A percentile compares a stretch with the other conserved stretches of the same genome.
Evolutionary conservation across 2,888 invertebrate species (phyloP).

Genomic region (Pantelozetes paolii): DNA sequence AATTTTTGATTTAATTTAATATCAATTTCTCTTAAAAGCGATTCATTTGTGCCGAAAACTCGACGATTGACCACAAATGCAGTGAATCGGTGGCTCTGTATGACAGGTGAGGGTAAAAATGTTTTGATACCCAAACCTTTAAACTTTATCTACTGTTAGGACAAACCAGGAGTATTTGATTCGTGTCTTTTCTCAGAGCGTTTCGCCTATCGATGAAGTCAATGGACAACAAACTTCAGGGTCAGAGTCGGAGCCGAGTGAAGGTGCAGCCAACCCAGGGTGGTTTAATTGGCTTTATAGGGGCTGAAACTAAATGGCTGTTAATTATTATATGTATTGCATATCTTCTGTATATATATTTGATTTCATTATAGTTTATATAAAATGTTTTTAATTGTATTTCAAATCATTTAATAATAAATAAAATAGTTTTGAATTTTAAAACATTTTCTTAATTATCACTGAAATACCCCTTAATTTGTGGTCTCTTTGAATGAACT

Average conservation of each 20-base stretch:
- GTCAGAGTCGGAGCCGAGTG: background rate
- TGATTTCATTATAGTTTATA: too few relatives aligned
- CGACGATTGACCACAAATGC: slow-evolving; percentile 25
- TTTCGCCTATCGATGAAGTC: slow-evolving; percentile 17
- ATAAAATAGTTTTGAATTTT: too few relatives aligned
- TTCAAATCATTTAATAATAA: too few relatives aligned
- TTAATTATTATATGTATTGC: background rate
- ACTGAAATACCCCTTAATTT: too few relatives aligned
- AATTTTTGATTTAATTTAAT: too few relatives aligned
- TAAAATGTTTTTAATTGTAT: too few relatives aligned
- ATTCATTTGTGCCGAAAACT: slow-evolving; percentile 29
- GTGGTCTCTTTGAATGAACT: too few relatives aligned
- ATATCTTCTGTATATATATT: background rate
- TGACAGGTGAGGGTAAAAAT: background rate
- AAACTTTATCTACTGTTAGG: background rate
- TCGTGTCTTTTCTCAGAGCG: slow-evolving; percentile 5
- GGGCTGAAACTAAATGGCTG: background rate
- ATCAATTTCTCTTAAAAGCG: background rate
- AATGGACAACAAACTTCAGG: background rate
- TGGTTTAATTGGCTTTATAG: slow-evolving; percentile 19
- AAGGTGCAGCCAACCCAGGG: background rate
- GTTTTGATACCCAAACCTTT: too few relatives aligned
- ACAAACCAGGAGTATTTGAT: slow-evolving; percentile 28
- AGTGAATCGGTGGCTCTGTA: background rate
- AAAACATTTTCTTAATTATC: too few relatives aligned